A percentile compares a stretch with the other conserved stretches of the same genome.
These are phyloP conservation scores for Thecocarcelia acutangulata DNA, from an alignment of 2,888 invertebrate species.

Conservation along the genomic window DNA sequence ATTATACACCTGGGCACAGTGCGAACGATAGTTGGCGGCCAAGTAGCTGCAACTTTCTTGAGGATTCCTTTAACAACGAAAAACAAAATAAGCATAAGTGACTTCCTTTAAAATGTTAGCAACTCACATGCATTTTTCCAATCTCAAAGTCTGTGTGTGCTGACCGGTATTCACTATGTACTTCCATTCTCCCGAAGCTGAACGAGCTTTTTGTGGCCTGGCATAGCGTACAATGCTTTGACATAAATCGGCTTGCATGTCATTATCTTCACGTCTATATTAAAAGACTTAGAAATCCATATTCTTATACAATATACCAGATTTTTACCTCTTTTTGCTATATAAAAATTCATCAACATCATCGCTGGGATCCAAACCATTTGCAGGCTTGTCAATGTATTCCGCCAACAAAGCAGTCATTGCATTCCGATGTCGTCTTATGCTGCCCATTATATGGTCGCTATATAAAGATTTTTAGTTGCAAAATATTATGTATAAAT, in stretches of 20 bases:
- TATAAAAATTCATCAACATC: slow-evolving; percentile 78
- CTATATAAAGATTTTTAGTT: slow-evolving; percentile 77
- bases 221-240: slow-evolving; percentile 90
- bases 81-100: slow-evolving; percentile 9
- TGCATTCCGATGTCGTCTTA: slow-evolving; percentile 86
- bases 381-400: slow-evolving; percentile 83
- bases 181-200: slow-evolving; percentile 91
- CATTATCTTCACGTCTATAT: slow-evolving; percentile 85
- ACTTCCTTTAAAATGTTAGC: background rate
- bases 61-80: slow-evolving; percentile 84
- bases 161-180: slow-evolving; percentile 93
- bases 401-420: slow-evolving; percentile 88
- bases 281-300: background rate
- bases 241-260: slow-evolving; percentile 87
- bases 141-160: slow-evolving; percentile 90
- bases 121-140: slow-evolving; percentile 89
- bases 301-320: background rate
- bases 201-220: slow-evolving; percentile 89
- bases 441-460: slow-evolving; percentile 86
- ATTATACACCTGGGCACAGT: slow-evolving; percentile 91
- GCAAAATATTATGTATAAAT: too few relatives aligned
- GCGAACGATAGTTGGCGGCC: slow-evolving; percentile 89
- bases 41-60: slow-evolving; percentile 90
- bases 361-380: slow-evolving; percentile 80
- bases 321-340: slow-evolving; percentile 76